These are phyloP conservation scores for Oryzias celebensis DNA, from an alignment of 2,113 vertebrate species.

Conservation along the genomic window DNA sequence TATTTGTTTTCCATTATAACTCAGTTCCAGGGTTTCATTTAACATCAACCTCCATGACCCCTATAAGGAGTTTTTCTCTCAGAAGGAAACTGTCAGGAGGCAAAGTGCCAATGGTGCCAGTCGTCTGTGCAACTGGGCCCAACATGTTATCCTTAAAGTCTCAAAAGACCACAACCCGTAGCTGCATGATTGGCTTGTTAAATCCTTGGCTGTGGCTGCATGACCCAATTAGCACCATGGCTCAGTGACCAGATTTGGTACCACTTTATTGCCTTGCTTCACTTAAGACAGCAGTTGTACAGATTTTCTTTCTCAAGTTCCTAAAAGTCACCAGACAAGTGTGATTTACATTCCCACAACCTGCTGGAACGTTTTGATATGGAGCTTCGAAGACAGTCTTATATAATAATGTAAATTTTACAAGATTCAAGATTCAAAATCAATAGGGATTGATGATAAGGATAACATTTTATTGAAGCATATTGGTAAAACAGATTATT, in stretches of 20 bases:
- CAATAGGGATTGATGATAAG: no score
- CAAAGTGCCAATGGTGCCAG: slow-evolving; percentile 16
- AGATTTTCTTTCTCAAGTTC: no score
- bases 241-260: slow-evolving; percentile 50
- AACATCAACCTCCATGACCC: slow-evolving; percentile 34
- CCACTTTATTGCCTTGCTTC: slow-evolving; percentile 23
- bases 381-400: no score
- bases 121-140: slow-evolving; percentile 16
- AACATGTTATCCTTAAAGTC: slow-evolving; percentile 24
- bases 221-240: slow-evolving; percentile 54
- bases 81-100: slow-evolving; percentile 32
- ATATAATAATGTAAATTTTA: no score
- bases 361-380: no score
- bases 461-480: no score
- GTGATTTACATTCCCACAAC: no score
- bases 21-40: slow-evolving; percentile 20
- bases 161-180: slow-evolving; percentile 27
- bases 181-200: slow-evolving; percentile 22
- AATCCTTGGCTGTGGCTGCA: slow-evolving; percentile 26
- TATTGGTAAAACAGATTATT: no score
- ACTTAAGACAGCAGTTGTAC: neutral
- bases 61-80: slow-evolving; percentile 13
- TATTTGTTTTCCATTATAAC: slow-evolving; percentile 25
- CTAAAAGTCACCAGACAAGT: no score
- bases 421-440: no score